Percentiles rank a stretch among this genome's conserved stretches.
Evolutionary conservation across 1,140 invertebrate species (phyloP).

Genomic region (Drosophila nigrodunni): DNA sequence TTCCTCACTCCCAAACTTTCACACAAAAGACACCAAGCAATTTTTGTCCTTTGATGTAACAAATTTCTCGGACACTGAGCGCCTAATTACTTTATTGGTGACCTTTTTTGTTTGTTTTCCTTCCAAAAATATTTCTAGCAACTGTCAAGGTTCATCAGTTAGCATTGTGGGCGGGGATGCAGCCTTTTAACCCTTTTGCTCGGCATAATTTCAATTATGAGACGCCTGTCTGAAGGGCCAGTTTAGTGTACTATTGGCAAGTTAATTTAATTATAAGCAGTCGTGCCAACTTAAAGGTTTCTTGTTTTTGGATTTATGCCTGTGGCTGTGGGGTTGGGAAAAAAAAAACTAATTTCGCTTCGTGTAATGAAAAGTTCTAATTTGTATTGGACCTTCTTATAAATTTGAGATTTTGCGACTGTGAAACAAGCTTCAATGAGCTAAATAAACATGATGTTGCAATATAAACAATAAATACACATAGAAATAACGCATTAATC

Average conservation of each 20-base stretch:
- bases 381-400: neutral
- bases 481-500: slow-evolving; percentile 68
- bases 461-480: slow-evolving; percentile 37
- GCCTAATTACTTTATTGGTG: slow-evolving; percentile 81
- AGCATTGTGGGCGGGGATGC: neutral
- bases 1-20: slow-evolving; percentile 14
- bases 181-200: slow-evolving; percentile 75
- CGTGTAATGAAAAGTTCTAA: slow-evolving; percentile 40
- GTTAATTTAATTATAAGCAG: slow-evolving; percentile 74
- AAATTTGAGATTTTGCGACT: slow-evolving; percentile 5
- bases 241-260: slow-evolving; percentile 56
- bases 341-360: slow-evolving; percentile 53
- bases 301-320: slow-evolving; percentile 28
- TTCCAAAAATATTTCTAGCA: slow-evolving; percentile 24
- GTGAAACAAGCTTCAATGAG: neutral
- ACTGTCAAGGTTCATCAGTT: slow-evolving; percentile 25
- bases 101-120: slow-evolving; percentile 54
- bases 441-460: slow-evolving; percentile 63
- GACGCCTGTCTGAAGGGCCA: slow-evolving; percentile 22
- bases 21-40: slow-evolving; percentile 60
- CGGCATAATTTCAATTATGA: slow-evolving; percentile 70
- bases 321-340: neutral
- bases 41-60: slow-evolving; percentile 73
- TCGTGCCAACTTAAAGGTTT: slow-evolving; percentile 27
- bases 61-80: slow-evolving; percentile 82